Conservation (phyloP, 2,113 vertebrate species). For the Sula dactylatra region DNA sequence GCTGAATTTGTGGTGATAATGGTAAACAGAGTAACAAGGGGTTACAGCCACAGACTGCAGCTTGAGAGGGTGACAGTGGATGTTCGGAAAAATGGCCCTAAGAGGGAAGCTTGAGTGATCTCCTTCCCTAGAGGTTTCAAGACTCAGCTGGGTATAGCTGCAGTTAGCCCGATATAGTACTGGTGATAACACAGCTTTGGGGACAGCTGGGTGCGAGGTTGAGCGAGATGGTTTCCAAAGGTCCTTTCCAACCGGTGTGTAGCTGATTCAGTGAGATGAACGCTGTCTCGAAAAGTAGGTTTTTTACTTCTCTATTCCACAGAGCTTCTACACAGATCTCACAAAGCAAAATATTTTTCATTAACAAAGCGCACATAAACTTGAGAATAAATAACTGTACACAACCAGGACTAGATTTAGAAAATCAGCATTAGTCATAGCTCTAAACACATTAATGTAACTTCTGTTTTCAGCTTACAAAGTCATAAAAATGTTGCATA, state of each 20-base stretch:
- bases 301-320: not conserved
- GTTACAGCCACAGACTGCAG: not conserved
- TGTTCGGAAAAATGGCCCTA: not conserved
- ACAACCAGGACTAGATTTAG: not conserved
- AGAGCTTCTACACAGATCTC: not conserved
- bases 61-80: not conserved
- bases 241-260: accelerated
- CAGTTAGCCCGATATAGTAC: not conserved
- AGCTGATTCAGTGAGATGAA: not conserved
- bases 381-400: not conserved
- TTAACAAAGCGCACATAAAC: not conserved
- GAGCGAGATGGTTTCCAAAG: not conserved
- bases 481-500: accelerated
- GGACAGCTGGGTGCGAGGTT: not conserved
- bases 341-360: not conserved
- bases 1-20: not conserved
- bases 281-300: not conserved
- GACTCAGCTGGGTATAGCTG: not conserved
- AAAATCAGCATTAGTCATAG: not conserved
- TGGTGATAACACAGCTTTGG: not conserved
- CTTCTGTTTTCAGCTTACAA: not conserved
- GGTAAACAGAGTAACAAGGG: not conserved
- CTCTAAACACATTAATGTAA: not conserved
- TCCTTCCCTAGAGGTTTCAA: not conserved
- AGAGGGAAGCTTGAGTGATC: not conserved